A percentile compares a stretch with the other conserved stretches of the same genome.
Conservation (phyloP, 2,113 vertebrate species). For the Sturnira hondurensis region DNA sequence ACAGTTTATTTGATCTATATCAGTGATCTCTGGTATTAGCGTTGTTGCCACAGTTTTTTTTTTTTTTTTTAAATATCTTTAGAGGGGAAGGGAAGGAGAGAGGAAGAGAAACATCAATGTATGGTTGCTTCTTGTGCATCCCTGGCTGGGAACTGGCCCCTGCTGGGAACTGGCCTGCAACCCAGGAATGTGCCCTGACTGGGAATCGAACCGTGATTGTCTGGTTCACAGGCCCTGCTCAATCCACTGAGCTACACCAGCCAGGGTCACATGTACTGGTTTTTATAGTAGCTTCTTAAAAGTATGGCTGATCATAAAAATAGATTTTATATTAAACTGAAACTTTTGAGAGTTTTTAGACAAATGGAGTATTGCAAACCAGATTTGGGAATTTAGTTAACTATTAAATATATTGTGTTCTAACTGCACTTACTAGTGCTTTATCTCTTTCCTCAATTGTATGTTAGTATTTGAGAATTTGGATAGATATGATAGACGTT, state of each 20-base stretch:
- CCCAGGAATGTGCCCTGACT: too few relatives aligned
- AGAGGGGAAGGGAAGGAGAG: too few relatives aligned
- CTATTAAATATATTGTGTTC: conserved; percentile 12
- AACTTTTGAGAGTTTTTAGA: not conserved
- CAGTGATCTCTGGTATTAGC: conserved; percentile 14
- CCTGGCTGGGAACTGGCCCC: too few relatives aligned
- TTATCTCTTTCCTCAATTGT: not conserved
- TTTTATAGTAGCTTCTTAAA: not conserved
- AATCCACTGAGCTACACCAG: too few relatives aligned
- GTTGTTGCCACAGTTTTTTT: not conserved
- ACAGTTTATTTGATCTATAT: not conserved
- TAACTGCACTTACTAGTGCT: not conserved
- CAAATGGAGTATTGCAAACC: not conserved
- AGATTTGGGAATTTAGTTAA: not conserved
- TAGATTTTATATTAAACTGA: conserved; percentile 23
- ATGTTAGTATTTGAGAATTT: conserved; percentile 43
- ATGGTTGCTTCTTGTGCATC: too few relatives aligned
- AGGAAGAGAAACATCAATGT: too few relatives aligned
- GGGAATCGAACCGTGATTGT: too few relatives aligned
- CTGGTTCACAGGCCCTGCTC: too few relatives aligned
- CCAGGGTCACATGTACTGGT: not conserved
- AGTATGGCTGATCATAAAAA: not conserved
- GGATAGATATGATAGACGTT: not conserved
- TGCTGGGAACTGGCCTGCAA: too few relatives aligned
- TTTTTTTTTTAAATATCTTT: too few relatives aligned